Evolutionary conservation across 2,113 vertebrate genomes (phyloP), one percentile per base, ranked within the genome.

Genomic region (Origma solitaria): DNA sequence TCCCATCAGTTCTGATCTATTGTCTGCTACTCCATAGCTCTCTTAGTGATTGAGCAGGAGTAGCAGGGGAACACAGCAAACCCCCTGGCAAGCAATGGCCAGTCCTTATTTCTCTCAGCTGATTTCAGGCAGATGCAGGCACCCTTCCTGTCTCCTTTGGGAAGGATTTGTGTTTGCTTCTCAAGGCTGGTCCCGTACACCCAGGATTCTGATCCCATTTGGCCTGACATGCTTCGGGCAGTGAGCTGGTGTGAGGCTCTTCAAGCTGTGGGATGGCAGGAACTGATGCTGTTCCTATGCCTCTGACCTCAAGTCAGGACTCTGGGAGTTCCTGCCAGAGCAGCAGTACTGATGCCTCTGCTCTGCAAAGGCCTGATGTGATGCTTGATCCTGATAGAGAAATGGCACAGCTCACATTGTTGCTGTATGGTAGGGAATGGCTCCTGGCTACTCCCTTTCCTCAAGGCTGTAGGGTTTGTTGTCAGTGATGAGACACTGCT

Each of bases 21-120:
- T 0, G 0, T 37, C 31, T 77, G 50, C 45, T 76, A 1, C 53
- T 93, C 44, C 0, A 0, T 27, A 22, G 57, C 20, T 61, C 33
- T 62, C 22, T 53, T 38, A 31, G 28, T 25, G 64, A 44, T 37
- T 23, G 37, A 45, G 68, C 25, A 77, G 62, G 68, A 73, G 40
- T 44, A 77, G 37, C 42, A 53, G 54, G 23, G 22, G 60, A 64
- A 2, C 15, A 15, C 45, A 90, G 68, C 37, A 85, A 69, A 65
- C 15, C 40, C 82, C 45, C 80, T 65, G 57, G 40, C 45, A 70
- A 75, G 53, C 42, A 35, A 6, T 49, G 23, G 15, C 33, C 19
- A 9, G 15, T 44, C 44, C 40, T 72, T 40, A 6, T 16, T 66
- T 82, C 7, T 20, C 44, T 31, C 20, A 47, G 40, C 37, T 68